A percentile compares a stretch with the other conserved stretches of the same genome.
These are phyloP conservation scores for Varanus komodoensis DNA, from an alignment of 2,113 vertebrate genomes.

Conservation along the genomic window DNA sequence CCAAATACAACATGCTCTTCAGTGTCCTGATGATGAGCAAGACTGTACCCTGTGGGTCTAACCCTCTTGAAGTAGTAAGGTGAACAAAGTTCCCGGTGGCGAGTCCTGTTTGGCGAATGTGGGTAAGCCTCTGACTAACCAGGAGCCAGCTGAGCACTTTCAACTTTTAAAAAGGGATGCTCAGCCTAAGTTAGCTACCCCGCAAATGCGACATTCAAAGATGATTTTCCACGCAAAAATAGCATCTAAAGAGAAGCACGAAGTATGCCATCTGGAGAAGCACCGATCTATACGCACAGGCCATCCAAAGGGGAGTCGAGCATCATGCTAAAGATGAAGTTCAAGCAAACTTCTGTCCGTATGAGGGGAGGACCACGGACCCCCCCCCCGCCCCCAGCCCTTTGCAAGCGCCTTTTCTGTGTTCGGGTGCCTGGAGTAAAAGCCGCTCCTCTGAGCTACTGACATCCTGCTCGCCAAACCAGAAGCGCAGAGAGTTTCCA, in stretches of 20 bases:
- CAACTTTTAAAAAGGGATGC: slow-evolving; percentile 43
- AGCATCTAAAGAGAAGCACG: slow-evolving; percentile 17
- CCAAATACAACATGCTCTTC: background rate
- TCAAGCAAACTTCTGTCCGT: slow-evolving; percentile 64
- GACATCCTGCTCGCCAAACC: background rate
- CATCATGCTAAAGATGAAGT: slow-evolving; percentile 57
- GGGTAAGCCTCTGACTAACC: fast-evolving
- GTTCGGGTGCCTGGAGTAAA: fast-evolving
- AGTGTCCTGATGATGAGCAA: background rate
- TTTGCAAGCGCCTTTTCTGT: fast-evolving
- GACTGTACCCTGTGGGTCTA: background rate
- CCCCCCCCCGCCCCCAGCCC: fast-evolving
- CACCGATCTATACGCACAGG: slow-evolving; percentile 28
- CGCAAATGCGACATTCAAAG: background rate
- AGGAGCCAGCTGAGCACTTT: background rate
- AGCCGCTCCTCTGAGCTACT: background rate
- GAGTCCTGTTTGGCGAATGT: background rate
- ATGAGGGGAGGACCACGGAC: background rate
- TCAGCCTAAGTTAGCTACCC: slow-evolving; percentile 10
- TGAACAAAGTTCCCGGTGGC: background rate
- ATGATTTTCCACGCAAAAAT: background rate
- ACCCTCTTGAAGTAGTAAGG: background rate
- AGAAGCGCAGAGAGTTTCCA: background rate
- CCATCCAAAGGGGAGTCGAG: slow-evolving; percentile 63
- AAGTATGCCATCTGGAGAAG: slow-evolving; percentile 31